phyloP scores from a whole-genome alignment of 2,113 vertebrate species.

The Calidris pygmaea region DNA sequence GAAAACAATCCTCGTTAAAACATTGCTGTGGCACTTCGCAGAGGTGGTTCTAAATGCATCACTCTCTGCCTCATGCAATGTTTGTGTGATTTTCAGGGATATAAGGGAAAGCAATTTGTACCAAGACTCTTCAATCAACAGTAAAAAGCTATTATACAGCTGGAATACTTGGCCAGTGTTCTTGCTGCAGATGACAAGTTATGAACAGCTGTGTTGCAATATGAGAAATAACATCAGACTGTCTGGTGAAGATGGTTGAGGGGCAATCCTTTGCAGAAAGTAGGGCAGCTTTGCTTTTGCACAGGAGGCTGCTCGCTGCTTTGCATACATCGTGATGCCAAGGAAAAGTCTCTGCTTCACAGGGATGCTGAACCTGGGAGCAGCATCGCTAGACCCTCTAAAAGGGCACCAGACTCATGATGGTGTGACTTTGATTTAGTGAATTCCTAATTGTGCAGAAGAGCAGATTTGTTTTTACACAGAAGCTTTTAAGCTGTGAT shows the following conservation, averaged over 20 bases:
- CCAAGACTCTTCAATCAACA: not conserved
- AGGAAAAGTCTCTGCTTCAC: not conserved
- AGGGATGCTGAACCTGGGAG: not conserved
- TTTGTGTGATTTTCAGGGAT: slow-evolving; percentile 10
- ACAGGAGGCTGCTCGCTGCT: not conserved
- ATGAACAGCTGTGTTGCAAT: slow-evolving; percentile 4
- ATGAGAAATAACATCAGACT: not conserved
- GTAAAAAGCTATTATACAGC: not conserved
- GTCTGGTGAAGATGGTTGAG: not conserved
- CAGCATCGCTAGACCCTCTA: not conserved
- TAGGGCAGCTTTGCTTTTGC: not conserved
- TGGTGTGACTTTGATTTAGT: not conserved
- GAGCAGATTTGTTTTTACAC: slow-evolving; percentile 44
- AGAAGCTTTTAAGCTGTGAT: slow-evolving; percentile 32
- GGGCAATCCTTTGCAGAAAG: not conserved
- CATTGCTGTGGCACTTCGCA: not conserved
- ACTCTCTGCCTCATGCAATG: not conserved
- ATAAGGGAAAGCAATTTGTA: not conserved
- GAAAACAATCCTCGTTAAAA: not conserved
- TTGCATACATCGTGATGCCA: not conserved
- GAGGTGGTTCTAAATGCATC: slow-evolving; percentile 48
- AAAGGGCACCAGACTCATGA: not conserved
- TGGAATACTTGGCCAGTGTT: slow-evolving; percentile 20
- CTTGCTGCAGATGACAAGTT: not conserved
- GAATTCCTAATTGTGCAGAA: not conserved